Conservation (phyloP, 2,888 invertebrate genomes). For the Bugulina stolonifera region DNA sequence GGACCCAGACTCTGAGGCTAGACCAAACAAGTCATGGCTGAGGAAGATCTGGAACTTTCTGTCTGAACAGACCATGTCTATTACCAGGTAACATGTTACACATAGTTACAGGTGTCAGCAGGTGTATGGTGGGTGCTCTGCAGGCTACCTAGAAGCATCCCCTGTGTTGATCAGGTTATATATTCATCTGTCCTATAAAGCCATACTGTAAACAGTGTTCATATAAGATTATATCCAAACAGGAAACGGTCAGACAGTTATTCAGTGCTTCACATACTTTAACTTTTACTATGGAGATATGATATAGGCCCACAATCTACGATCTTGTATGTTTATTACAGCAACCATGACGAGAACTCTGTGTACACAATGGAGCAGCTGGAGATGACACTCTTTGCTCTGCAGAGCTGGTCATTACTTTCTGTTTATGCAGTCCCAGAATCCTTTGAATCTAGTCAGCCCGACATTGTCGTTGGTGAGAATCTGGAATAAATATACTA, state of each 20-base stretch:
- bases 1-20: not conserved
- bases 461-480: not conserved
- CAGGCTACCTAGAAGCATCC: too few relatives aligned
- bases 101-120: too few relatives aligned
- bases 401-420: slow-evolving; percentile 19
- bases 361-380: not conserved
- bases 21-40: slow-evolving; percentile 23
- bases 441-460: not conserved
- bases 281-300: too few relatives aligned
- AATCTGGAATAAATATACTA: not conserved
- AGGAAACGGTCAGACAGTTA: too few relatives aligned
- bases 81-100: slow-evolving; percentile 7
- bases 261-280: too few relatives aligned
- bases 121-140: too few relatives aligned
- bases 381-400: slow-evolving; percentile 25
- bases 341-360: not conserved
- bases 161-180: not conserved
- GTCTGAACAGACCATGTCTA: slow-evolving; percentile 6
- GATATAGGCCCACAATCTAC: too few relatives aligned
- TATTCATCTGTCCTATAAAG: too few relatives aligned
- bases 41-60: slow-evolving; percentile 2
- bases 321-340: not conserved
- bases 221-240: too few relatives aligned
- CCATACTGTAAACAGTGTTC: too few relatives aligned
- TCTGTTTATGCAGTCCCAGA: slow-evolving; percentile 18